These are phyloP conservation scores for Rutpela maculata DNA, from an alignment of 2,888 invertebrate genomes.

Conservation along the genomic window DNA sequence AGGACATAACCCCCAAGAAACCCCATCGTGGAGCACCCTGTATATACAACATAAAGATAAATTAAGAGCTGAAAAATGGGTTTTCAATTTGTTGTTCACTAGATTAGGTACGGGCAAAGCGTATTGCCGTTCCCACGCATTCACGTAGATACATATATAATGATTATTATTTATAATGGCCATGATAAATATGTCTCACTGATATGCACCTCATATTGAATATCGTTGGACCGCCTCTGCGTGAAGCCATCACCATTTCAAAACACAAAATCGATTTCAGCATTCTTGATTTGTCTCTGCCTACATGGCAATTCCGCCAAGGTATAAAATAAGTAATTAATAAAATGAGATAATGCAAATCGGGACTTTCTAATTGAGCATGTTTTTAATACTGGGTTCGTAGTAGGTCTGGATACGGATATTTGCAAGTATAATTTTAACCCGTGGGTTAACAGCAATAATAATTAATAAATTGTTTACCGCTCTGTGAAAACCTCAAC, in stretches of 20 bases:
- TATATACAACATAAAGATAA: background rate
- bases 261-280: conserved; percentile 28
- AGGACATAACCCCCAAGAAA: too few species aligned
- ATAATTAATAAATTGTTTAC: conserved; percentile 36
- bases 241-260: conserved; percentile 2
- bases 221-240: conserved; percentile 11
- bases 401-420: conserved; percentile 24
- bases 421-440: conserved; percentile 38
- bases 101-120: background rate
- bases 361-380: conserved; percentile 27
- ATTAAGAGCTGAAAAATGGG: background rate
- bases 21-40: too few species aligned
- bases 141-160: background rate
- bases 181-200: background rate
- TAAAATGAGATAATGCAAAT: conserved; percentile 6
- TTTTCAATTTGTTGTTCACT: background rate
- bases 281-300: conserved; percentile 19
- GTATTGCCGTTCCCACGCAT: background rate
- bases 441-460: conserved; percentile 30
- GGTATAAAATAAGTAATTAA: conserved; percentile 13
- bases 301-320: conserved; percentile 26
- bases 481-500: conserved; percentile 13
- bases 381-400: conserved; percentile 9
- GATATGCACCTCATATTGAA: conserved; percentile 8
- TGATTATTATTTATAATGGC: conserved; percentile 9